These are phyloP conservation scores for Solea solea DNA, from an alignment of 2,113 vertebrate genomes.

Conservation along the genomic window DNA sequence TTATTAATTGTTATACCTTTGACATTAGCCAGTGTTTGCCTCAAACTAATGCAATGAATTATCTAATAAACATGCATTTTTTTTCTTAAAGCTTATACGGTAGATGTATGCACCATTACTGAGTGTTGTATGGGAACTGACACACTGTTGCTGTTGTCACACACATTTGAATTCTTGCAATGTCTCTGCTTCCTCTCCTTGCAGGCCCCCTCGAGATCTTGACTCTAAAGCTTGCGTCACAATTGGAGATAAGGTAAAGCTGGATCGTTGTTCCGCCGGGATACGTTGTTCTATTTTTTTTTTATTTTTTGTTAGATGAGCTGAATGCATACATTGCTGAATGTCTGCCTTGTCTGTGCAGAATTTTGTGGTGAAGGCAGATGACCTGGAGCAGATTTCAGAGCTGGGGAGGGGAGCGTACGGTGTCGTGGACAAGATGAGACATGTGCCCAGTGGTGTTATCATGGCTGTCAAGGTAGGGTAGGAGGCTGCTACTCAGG, in stretches of 20 bases:
- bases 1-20: too few species aligned
- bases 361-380: constrained; percentile 98
- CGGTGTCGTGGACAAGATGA: constrained; percentile 98
- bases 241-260: constrained; percentile 92
- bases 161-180: background rate
- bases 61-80: background rate
- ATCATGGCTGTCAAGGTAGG: constrained; percentile 99
- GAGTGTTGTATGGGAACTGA: background rate
- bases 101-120: background rate
- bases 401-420: constrained; percentile 97
- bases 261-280: background rate
- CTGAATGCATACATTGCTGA: background rate
- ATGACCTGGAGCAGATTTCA: constrained; percentile 94
- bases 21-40: background rate
- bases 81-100: background rate
- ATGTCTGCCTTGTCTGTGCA: constrained; percentile 56
- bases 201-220: constrained; percentile 93
- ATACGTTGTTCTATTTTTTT: background rate
- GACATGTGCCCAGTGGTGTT: constrained; percentile 92
- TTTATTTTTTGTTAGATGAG: background rate
- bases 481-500: constrained; percentile 13
- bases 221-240: constrained; percentile 96
- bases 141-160: background rate
- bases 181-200: constrained; percentile 16
- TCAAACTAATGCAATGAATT: background rate